Conservation (phyloP, 2,797 vertebrate species). For the Rhinatrema bivittatum region DNA sequence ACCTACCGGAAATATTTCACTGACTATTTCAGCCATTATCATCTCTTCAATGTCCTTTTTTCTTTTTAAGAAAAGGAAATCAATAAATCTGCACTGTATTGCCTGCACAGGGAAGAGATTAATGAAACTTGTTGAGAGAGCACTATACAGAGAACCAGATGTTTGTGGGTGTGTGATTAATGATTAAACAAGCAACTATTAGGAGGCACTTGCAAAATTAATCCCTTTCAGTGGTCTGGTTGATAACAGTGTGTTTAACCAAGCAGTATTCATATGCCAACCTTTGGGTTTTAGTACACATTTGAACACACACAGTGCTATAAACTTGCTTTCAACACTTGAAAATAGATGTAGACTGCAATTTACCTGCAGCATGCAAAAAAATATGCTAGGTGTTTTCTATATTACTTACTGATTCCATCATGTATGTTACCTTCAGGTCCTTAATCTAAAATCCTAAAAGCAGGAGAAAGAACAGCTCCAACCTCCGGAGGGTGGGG, state of each 20-base stretch:
- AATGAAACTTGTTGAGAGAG: background rate
- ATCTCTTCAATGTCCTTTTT: background rate
- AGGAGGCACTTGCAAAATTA: background rate
- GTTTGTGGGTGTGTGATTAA: background rate
- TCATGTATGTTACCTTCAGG: too few relatives aligned
- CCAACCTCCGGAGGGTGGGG: too few relatives aligned
- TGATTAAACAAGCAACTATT: conserved; percentile 3
- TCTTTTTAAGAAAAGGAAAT: background rate
- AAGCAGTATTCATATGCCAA: background rate
- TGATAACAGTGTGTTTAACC: background rate
- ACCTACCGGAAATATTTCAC: conserved; percentile 5
- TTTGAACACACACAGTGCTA: too few relatives aligned
- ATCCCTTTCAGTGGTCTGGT: background rate
- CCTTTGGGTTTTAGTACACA: too few relatives aligned
- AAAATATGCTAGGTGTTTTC: too few relatives aligned
- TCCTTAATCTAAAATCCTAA: too few relatives aligned
- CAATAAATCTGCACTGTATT: background rate
- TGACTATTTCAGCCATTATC: background rate
- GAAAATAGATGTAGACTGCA: too few relatives aligned
- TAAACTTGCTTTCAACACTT: too few relatives aligned
- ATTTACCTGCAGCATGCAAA: too few relatives aligned
- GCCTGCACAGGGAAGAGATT: background rate
- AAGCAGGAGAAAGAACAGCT: too few relatives aligned
- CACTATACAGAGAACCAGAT: background rate
- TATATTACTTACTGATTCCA: too few relatives aligned